phyloP scores from a whole-genome alignment of 1,140 invertebrate genomes.

The Mesaphorura yosii region DNA sequence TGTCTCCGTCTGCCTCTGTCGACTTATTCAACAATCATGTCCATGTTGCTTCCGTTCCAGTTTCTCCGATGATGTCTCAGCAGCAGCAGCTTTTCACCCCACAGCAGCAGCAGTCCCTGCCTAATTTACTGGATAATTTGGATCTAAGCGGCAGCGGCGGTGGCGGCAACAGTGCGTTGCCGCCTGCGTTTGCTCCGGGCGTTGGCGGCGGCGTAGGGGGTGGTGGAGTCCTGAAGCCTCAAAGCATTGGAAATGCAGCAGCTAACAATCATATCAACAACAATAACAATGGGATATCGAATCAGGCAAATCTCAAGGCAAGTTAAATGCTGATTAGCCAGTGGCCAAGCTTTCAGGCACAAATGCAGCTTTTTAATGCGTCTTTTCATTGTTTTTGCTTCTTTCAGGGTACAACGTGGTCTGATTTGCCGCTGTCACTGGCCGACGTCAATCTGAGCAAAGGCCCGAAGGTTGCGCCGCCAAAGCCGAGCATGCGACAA shows the following conservation, averaged over 20 bases:
- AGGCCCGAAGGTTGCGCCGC: not conserved
- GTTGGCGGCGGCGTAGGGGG: not conserved
- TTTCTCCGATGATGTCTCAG: not conserved
- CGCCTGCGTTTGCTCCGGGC: no score
- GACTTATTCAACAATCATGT: not conserved
- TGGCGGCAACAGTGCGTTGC: no score
- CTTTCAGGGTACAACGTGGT: slow-evolving; percentile 31
- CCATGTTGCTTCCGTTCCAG: not conserved
- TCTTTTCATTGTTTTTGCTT: not conserved
- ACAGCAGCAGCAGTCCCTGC: not conserved
- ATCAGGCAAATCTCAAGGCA: not conserved
- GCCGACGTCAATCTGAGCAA: slow-evolving; percentile 21
- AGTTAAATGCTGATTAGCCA: not conserved
- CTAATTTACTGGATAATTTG: not conserved
- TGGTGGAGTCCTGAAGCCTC: slow-evolving; percentile 1
- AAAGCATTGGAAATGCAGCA: slow-evolving; percentile 1
- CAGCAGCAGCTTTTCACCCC: not conserved
- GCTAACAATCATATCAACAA: slow-evolving; percentile 23
- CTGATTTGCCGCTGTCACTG: slow-evolving; percentile 25
- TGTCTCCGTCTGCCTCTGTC: not conserved
- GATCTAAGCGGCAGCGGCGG: not conserved
- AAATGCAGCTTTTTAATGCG: not conserved
- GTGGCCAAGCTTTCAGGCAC: not conserved
- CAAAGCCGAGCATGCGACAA: no score
- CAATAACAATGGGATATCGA: slow-evolving; percentile 10